Conservation (phyloP, 2,888 invertebrate genomes). For the Leucoma salicis region DNA sequence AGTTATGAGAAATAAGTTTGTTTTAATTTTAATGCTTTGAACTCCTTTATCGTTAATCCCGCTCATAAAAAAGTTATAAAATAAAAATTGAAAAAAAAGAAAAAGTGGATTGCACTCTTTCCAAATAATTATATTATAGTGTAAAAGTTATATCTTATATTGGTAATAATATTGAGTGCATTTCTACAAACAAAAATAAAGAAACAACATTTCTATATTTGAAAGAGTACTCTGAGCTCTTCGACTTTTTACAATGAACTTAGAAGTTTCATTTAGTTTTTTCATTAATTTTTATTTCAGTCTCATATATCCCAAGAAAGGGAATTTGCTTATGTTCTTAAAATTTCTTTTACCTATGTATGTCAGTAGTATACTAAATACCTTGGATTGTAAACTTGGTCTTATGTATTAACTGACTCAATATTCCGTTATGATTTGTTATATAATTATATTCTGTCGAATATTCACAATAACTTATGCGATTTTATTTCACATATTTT, state of each 20-base stretch:
- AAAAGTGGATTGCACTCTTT: constrained; percentile 67
- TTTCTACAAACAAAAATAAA: constrained; percentile 76
- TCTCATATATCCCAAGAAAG: constrained; percentile 51
- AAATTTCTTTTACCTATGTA: constrained; percentile 58
- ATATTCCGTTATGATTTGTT: constrained; percentile 69
- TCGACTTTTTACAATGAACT: constrained; percentile 72
- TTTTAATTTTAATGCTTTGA: constrained; percentile 61
- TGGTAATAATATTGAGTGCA: constrained; percentile 56
- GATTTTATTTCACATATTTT: constrained; percentile 49
- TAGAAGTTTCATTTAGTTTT: constrained; percentile 70
- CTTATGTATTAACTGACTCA: constrained; percentile 57
- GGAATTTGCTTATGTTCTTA: constrained; percentile 76
- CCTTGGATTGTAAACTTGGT: constrained; percentile 77
- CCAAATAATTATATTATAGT: constrained; percentile 42
- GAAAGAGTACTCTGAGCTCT: constrained; percentile 58
- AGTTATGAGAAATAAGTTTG: constrained; percentile 48
- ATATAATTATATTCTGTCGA: constrained; percentile 67
- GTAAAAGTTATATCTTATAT: constrained; percentile 20
- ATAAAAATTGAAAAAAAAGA: constrained; percentile 78
- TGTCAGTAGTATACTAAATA: constrained; percentile 61
- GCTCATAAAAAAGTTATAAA: constrained; percentile 66
- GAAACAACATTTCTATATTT: constrained; percentile 76
- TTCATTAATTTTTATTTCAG: constrained; percentile 59
- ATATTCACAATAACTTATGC: constrained; percentile 58
- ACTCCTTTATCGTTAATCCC: constrained; percentile 66